Evolutionary conservation across 2,888 invertebrate species (phyloP), one percentile per base, ranked within the genome.

Genomic region (Leptinotarsa haldemani): DNA sequence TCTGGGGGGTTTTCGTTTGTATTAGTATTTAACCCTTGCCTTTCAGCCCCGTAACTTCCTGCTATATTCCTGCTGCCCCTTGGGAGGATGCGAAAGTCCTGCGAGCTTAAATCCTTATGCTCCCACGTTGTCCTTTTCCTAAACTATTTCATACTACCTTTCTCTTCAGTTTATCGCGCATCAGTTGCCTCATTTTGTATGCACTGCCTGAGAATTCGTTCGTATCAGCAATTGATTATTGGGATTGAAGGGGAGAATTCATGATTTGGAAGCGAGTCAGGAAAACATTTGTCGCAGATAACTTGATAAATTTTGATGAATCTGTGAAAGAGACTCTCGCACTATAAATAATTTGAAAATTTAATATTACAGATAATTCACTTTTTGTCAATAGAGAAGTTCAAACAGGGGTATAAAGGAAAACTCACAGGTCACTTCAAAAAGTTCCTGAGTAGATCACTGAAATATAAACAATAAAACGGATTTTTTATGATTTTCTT

Each of bases 21-120:
- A 86, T 87, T 86, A 86, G 87, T 86, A 86, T 86, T 86, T 87
- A 88, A 87, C 87, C 87, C 88, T 87, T 87, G 86, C 87, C 87
- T 87, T 87, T 86, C 85, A 87, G 85, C 85, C 82, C 81, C 83
- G 84, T 83, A 85, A 85, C 86, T 86, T 87, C 87, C 87, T 87
- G 86, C 86, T 86, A 85, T 85, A 85, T 79, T 80, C 80, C 84
- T 84, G 82, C 81, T 81, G 84, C 85, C 86, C 85, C 86, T 82
- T 84, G 87, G 86, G 87, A 86, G 83, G 83, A 71, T 73, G 73
- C 66, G 70, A 74, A 74, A 78, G 78, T 78, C 77, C 77, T 77
- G 74, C 70, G 73, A 75, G 77, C 77, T 77, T 73, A 76, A 79
- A 79, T 77, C 77, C 75, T 76, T 74, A 74, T 73, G 68, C 76